Conservation (phyloP, 2,888 invertebrate genomes). For the Heterodera filipjevi region DNA sequence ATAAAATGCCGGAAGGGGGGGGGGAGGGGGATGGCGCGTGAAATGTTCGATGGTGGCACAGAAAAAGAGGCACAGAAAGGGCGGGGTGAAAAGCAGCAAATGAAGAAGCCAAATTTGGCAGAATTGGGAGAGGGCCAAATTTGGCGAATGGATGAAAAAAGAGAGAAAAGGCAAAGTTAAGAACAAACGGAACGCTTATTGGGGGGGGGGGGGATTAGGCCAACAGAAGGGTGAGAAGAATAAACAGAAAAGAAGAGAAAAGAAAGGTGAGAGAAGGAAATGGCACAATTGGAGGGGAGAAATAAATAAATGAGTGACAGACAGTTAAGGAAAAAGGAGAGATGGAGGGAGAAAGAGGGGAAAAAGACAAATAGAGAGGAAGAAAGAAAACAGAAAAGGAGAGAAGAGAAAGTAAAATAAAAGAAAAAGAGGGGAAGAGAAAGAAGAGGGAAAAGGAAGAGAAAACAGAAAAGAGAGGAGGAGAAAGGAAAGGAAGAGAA, state of each 20-base stretch:
- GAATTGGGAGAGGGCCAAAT: neutral
- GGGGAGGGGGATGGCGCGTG: slow-evolving; percentile 1
- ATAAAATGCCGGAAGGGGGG: neutral
- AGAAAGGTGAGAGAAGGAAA: neutral
- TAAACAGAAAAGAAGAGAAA: neutral
- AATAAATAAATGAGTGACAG: too few relatives aligned
- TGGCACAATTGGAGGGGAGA: neutral
- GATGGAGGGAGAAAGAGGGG: neutral
- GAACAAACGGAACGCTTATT: neutral
- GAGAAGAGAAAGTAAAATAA: too few relatives aligned
- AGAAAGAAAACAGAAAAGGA: too few relatives aligned
- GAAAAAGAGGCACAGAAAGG: neutral
- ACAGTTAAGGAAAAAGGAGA: neutral
- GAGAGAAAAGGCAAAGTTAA: neutral
- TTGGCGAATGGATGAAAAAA: neutral
- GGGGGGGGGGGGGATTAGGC: neutral
- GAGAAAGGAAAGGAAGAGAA: neutral
- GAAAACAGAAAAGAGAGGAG: neutral
- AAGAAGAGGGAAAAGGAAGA: neutral
- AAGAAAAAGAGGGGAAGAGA: neutral
- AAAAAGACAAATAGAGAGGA: neutral
- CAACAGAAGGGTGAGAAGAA: neutral
- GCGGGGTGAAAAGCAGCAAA: neutral
- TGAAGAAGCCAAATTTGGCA: neutral
- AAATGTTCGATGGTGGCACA: slow-evolving; percentile 16